Conservation (phyloP, 1,140 invertebrate species). For the Ericerus pela region DNA sequence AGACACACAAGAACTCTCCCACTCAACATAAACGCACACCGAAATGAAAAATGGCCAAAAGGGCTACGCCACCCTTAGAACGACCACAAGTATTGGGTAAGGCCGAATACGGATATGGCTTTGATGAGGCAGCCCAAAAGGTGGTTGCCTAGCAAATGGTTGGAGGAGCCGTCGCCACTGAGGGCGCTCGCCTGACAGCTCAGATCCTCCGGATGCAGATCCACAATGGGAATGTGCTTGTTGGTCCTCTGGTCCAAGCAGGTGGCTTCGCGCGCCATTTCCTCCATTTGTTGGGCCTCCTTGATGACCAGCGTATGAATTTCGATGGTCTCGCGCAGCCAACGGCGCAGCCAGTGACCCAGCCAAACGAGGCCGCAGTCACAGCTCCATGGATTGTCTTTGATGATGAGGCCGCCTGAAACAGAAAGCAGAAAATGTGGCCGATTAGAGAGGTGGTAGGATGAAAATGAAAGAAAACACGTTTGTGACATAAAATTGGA, state of each 20-base stretch:
- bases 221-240: conserved; percentile 45
- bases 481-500: background rate
- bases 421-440: conserved; percentile 26
- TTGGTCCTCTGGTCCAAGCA: conserved; percentile 46
- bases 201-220: conserved; percentile 54
- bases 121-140: conserved; percentile 10
- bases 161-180: conserved; percentile 29
- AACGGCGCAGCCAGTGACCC: conserved; percentile 69
- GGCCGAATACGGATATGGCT: conserved; percentile 5
- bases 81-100: conserved; percentile 7
- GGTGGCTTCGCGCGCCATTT: conserved; percentile 37
- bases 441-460: background rate
- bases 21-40: too few species aligned
- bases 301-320: conserved; percentile 47
- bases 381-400: conserved; percentile 68
- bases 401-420: conserved; percentile 63
- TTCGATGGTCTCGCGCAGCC: conserved; percentile 61
- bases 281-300: conserved; percentile 34
- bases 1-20: too few species aligned
- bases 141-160: conserved; percentile 11
- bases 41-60: too few species aligned
- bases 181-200: conserved; percentile 58
- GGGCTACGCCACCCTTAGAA: too few species aligned
- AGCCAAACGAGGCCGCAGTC: conserved; percentile 80
- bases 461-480: background rate